Percentiles rank a stretch among this genome's conserved stretches.
Conservation (phyloP, 1,140 invertebrate genomes). For the Teleogryllus occipitalis region DNA sequence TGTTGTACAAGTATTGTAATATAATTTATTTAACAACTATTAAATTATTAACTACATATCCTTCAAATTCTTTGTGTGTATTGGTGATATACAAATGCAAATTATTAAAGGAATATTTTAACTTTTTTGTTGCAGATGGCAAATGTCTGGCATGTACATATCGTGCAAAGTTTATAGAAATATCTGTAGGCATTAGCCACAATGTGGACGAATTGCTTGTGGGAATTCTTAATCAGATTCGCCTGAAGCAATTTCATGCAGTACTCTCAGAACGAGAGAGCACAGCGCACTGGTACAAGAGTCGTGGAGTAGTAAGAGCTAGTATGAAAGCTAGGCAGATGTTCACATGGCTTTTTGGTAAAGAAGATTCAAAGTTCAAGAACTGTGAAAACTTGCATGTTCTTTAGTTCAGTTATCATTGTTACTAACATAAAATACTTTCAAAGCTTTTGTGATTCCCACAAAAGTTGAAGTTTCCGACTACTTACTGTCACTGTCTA, state of each 20-base stretch:
- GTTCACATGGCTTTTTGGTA: slow-evolving; percentile 82
- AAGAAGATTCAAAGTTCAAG: slow-evolving; percentile 82
- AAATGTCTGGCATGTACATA: slow-evolving; percentile 78
- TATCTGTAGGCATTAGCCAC: slow-evolving; percentile 84
- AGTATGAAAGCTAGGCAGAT: slow-evolving; percentile 83
- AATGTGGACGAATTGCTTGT: slow-evolving; percentile 82
- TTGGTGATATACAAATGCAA: not conserved
- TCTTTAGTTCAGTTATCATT: slow-evolving; percentile 43
- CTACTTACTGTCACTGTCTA: not conserved
- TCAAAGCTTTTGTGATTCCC: no score
- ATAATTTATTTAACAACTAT: not conserved
- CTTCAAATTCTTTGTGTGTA: not conserved
- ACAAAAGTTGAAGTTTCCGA: not conserved
- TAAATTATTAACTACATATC: not conserved
- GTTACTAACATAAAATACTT: not conserved
- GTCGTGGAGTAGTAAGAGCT: slow-evolving; percentile 66
- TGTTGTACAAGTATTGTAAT: no score
- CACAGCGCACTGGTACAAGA: slow-evolving; percentile 65
- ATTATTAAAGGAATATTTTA: not conserved
- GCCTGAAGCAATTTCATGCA: slow-evolving; percentile 60
- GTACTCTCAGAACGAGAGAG: slow-evolving; percentile 41
- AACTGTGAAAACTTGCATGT: slow-evolving; percentile 83
- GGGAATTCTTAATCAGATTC: slow-evolving; percentile 70
- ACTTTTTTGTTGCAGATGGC: slow-evolving; percentile 54
- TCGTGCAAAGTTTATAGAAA: slow-evolving; percentile 79